phyloP scores from a whole-genome alignment of 2,888 invertebrate genomes.

The Agriotes lineatus region DNA sequence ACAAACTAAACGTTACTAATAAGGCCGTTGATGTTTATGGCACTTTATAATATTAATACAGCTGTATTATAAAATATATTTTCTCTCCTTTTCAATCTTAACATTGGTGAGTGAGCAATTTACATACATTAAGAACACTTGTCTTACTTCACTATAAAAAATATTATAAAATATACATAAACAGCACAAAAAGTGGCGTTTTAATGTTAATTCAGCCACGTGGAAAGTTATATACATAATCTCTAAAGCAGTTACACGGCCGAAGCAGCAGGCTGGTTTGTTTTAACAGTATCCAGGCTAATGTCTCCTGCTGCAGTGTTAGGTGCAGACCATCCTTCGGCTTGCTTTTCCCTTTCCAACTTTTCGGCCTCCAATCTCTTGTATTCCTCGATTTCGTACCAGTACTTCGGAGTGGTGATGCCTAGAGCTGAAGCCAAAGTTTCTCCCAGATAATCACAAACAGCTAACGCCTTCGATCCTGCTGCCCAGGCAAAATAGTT shows the following conservation, averaged over 20 bases:
- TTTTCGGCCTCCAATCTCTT: constrained; percentile 75
- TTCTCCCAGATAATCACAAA: constrained; percentile 84
- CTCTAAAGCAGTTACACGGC: not conserved
- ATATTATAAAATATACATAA: not conserved
- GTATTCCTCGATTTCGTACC: constrained; percentile 87
- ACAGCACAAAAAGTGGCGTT: too few relatives aligned
- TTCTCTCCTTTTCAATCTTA: too few relatives aligned
- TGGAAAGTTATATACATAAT: too few relatives aligned
- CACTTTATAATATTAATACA: too few relatives aligned
- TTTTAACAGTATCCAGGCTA: constrained; percentile 47
- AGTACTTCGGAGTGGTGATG: constrained; percentile 90
- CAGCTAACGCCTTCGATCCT: constrained; percentile 75
- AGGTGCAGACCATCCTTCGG: constrained; percentile 60
- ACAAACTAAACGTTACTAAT: too few relatives aligned
- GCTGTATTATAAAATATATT: too few relatives aligned
- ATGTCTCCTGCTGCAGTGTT: constrained; percentile 44
- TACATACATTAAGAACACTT: too few relatives aligned
- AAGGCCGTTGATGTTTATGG: too few relatives aligned
- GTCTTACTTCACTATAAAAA: too few relatives aligned
- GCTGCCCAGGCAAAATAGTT: constrained; percentile 75
- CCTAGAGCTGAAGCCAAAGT: constrained; percentile 85
- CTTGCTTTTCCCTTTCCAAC: constrained; percentile 66
- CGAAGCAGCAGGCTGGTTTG: constrained; percentile 46
- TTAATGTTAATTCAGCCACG: too few relatives aligned
- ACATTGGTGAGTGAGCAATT: too few relatives aligned